A percentile compares a stretch with the other conserved stretches of the same genome.
phyloP scores from a whole-genome alignment of 2,797 vertebrate species.

The Melanotaenia maccullochi region DNA sequence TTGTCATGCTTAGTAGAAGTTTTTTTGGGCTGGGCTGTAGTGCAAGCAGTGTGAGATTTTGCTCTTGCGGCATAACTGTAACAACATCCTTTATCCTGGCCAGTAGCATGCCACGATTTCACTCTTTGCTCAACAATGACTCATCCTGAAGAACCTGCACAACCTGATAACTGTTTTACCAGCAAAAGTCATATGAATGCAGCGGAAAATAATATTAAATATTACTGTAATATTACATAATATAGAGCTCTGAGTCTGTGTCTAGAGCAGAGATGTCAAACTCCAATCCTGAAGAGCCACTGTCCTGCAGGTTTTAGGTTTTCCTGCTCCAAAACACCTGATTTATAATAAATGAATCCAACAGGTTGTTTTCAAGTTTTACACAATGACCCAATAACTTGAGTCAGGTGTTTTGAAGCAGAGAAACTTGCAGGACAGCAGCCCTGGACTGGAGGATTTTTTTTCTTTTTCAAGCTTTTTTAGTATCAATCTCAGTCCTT shows the following conservation, averaged over 20 bases:
- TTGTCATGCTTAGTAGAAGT: conserved; percentile 2
- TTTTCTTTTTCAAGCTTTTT: neutral
- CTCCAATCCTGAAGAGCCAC: too few relatives aligned
- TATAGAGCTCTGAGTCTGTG: neutral
- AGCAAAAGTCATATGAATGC: neutral
- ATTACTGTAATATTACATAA: neutral
- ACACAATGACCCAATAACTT: too few relatives aligned
- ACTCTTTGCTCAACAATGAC: neutral
- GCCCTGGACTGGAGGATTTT: too few relatives aligned
- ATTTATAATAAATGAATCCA: too few relatives aligned
- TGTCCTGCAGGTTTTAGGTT: too few relatives aligned
- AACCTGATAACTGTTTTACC: neutral
- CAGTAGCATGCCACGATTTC: neutral
- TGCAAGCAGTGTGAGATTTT: neutral
- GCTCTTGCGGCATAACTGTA: conserved; percentile 2
- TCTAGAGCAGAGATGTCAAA: neutral
- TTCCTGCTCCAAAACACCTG: too few relatives aligned
- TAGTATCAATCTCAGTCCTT: neutral
- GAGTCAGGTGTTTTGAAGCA: too few relatives aligned
- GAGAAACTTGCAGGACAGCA: too few relatives aligned
- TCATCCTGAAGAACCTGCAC: neutral
- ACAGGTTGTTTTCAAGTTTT: too few relatives aligned
- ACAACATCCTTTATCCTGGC: conserved; percentile 5
- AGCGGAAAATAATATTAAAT: neutral
- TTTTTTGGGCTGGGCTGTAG: neutral